Conservation (phyloP, 2,797 vertebrate species). For the Chloroceryle amazona region DNA sequence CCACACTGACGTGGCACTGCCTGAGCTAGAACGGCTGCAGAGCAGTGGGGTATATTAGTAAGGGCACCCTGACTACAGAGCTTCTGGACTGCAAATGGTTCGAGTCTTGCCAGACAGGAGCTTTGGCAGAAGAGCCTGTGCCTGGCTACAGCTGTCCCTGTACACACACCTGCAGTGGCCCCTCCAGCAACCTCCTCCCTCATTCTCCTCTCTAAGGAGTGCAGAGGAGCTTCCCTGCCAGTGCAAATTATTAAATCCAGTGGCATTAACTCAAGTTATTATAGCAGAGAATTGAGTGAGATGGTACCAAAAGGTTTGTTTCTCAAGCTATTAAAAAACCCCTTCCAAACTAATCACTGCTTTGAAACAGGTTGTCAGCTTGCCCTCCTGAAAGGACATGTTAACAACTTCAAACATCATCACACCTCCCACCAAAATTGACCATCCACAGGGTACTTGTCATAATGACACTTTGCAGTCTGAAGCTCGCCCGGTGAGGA, state of each 20-base stretch:
- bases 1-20: not conserved
- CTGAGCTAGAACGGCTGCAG: not conserved
- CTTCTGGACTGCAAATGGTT: not conserved
- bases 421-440: not conserved
- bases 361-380: not conserved
- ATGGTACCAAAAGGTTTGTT: not conserved
- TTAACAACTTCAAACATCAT: not conserved
- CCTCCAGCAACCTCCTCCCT: not conserved
- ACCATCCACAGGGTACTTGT: not conserved
- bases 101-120: not conserved
- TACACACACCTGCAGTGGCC: not conserved
- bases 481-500: not conserved
- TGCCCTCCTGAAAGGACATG: not conserved
- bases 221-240: not conserved
- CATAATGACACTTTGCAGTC: not conserved
- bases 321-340: not conserved
- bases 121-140: not conserved
- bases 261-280: not conserved
- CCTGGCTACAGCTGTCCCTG: not conserved
- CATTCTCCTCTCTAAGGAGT: not conserved
- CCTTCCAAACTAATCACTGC: not conserved
- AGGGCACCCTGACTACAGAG: accelerated
- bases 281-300: not conserved
- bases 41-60: not conserved
- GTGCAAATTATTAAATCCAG: not conserved